Conservation (phyloP, 2,797 vertebrate species). For the Liparis tanakae region DNA sequence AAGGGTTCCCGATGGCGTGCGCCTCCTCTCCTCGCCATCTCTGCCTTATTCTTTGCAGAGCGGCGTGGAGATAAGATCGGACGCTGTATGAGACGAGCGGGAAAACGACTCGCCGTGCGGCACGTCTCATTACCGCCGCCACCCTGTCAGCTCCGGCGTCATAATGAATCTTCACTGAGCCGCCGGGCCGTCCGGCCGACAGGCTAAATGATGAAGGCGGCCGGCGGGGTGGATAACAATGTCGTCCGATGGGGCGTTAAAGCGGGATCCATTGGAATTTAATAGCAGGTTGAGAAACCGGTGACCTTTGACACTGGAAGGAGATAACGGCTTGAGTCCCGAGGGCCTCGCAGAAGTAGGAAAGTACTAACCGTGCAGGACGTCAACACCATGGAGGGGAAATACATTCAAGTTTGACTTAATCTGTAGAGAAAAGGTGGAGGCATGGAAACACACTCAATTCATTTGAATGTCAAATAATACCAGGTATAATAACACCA, state of each 20-base stretch:
- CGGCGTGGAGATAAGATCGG: slow-evolving; percentile 39
- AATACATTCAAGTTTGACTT: slow-evolving; percentile 16
- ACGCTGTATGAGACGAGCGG: slow-evolving; percentile 52
- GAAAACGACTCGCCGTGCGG: slow-evolving; percentile 45
- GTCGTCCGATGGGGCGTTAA: slow-evolving; percentile 56
- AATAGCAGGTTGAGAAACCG: slow-evolving; percentile 38
- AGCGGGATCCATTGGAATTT: slow-evolving; percentile 56
- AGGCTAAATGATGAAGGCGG: slow-evolving; percentile 70
- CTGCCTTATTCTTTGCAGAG: too few species aligned
- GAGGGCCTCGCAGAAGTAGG: background rate
- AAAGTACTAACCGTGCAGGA: slow-evolving; percentile 8
- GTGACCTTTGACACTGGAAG: slow-evolving; percentile 29
- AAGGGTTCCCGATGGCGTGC: slow-evolving; percentile 10
- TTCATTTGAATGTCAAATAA: slow-evolving; percentile 54
- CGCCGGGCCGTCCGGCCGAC: slow-evolving; percentile 61
- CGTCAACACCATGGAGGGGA: slow-evolving; percentile 7
- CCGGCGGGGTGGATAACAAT: slow-evolving; percentile 49
- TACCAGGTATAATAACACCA: background rate
- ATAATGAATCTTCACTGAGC: slow-evolving; percentile 78
- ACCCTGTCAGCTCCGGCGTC: slow-evolving; percentile 57
- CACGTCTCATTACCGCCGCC: slow-evolving; percentile 70
- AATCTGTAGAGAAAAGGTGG: background rate
- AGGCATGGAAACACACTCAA: slow-evolving; percentile 31
- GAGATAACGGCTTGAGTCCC: slow-evolving; percentile 22
- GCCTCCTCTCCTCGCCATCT: slow-evolving; percentile 34